Percentiles rank a stretch among this genome's conserved stretches.
Evolutionary conservation across 2,888 invertebrate genomes (phyloP).

Genomic region (Andrena flavipes): DNA sequence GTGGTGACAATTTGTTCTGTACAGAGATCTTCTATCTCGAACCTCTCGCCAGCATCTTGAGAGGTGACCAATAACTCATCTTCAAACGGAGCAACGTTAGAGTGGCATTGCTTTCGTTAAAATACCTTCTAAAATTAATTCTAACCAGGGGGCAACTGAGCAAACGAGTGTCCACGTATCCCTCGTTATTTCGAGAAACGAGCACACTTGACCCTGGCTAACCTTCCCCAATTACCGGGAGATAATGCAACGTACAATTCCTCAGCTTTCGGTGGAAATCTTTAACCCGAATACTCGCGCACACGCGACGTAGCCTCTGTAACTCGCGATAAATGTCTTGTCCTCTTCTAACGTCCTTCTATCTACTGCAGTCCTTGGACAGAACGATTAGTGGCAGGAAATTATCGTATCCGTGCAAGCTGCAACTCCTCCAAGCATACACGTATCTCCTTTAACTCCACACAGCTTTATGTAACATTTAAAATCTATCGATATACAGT

Average conservation of each 20-base stretch:
- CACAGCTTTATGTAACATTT: no score
- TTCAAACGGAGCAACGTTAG: no score
- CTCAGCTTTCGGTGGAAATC: constrained; percentile 32
- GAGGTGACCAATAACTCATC: no score
- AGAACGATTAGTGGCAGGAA: constrained; percentile 1
- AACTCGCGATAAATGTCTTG: no score
- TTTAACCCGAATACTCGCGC: constrained; percentile 14
- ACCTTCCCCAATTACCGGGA: constrained; percentile 54
- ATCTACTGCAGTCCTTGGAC: not conserved
- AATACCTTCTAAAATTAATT: constrained; percentile 16
- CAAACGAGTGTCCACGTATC: constrained; percentile 8
- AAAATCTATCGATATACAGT: no score
- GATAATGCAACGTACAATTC: constrained; percentile 35
- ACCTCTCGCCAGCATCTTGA: no score
- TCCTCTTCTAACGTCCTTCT: no score
- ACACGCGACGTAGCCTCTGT: not conserved
- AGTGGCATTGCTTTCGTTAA: no score
- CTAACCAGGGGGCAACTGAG: not conserved
- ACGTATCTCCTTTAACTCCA: no score
- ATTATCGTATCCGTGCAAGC: not conserved
- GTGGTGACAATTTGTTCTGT: no score
- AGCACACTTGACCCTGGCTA: constrained; percentile 55
- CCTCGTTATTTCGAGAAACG: constrained; percentile 42
- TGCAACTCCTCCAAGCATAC: not conserved
- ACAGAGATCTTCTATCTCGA: no score